A percentile compares a stretch with the other conserved stretches of the same genome.
Conservation (phyloP, 1,140 invertebrate species). For the Manduca sexta region DNA sequence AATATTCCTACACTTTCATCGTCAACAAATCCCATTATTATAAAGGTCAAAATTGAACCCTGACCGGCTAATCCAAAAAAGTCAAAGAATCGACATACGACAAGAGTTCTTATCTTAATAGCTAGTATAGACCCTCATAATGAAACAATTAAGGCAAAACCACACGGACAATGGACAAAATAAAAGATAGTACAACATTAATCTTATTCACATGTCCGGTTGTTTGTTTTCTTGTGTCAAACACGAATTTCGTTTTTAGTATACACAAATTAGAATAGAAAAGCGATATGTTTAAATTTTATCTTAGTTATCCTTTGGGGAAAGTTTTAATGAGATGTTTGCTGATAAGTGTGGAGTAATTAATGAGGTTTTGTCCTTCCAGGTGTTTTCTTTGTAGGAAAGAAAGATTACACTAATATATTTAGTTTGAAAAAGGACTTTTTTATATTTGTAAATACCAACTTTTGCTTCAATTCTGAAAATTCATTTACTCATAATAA, state of each 20-base stretch:
- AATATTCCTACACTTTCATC: too few species aligned
- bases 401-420: too few species aligned
- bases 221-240: slow-evolving; percentile 51
- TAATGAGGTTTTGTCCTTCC: too few species aligned
- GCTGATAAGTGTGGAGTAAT: too few species aligned
- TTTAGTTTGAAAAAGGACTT: too few species aligned
- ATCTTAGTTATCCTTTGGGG: background rate
- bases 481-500: too few species aligned
- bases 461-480: too few species aligned
- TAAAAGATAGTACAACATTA: slow-evolving; percentile 26
- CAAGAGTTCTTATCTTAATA: slow-evolving; percentile 37
- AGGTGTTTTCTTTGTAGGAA: too few species aligned
- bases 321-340: too few species aligned
- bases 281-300: slow-evolving; percentile 2
- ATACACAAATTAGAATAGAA: slow-evolving; percentile 2
- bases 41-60: too few species aligned
- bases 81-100: slow-evolving; percentile 10
- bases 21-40: too few species aligned
- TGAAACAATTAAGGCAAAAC: slow-evolving; percentile 56
- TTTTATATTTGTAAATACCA: too few species aligned
- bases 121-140: slow-evolving; percentile 34
- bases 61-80: background rate
- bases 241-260: slow-evolving; percentile 49
- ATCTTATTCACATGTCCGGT: slow-evolving; percentile 41
- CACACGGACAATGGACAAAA: slow-evolving; percentile 27